These are phyloP conservation scores for Lycocerus yunnanus DNA, from an alignment of 2,888 invertebrate genomes.

Conservation along the genomic window DNA sequence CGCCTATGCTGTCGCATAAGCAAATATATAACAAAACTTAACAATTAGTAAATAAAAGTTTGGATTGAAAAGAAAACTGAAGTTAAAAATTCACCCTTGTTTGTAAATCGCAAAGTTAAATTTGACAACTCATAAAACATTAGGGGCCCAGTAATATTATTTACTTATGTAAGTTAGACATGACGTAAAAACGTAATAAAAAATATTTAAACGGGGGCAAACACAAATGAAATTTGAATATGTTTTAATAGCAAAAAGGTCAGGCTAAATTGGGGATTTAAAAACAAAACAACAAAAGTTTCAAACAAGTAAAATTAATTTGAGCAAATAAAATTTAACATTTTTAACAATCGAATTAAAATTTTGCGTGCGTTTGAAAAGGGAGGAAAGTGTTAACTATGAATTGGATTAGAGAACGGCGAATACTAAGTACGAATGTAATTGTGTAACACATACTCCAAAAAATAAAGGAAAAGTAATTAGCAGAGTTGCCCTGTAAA, in stretches of 20 bases:
- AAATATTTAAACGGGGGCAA: neutral
- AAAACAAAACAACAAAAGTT: neutral
- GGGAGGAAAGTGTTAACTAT: neutral
- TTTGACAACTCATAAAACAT: neutral
- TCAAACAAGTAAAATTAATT: neutral
- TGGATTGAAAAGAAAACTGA: neutral
- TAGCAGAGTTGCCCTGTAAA: slow-evolving; percentile 16
- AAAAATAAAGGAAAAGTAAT: slow-evolving; percentile 15
- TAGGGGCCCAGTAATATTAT: neutral
- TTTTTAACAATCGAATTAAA: neutral
- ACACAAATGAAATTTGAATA: neutral
- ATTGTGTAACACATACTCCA: slow-evolving; percentile 6
- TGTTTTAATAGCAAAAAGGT: neutral
- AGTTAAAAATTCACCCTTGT: neutral
- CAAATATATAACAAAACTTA: neutral
- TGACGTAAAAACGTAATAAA: neutral
- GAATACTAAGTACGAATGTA: neutral
- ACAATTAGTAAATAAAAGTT: neutral
- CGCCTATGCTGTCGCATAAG: neutral
- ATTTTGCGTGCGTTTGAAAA: neutral
- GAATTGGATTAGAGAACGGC: neutral
- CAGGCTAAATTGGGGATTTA: neutral
- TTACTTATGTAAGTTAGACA: neutral
- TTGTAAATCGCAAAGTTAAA: neutral
- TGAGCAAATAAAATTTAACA: neutral